Base-by-base conservation (phyloP, 2,888 invertebrate species). In the Diogma glabrata region DNA sequence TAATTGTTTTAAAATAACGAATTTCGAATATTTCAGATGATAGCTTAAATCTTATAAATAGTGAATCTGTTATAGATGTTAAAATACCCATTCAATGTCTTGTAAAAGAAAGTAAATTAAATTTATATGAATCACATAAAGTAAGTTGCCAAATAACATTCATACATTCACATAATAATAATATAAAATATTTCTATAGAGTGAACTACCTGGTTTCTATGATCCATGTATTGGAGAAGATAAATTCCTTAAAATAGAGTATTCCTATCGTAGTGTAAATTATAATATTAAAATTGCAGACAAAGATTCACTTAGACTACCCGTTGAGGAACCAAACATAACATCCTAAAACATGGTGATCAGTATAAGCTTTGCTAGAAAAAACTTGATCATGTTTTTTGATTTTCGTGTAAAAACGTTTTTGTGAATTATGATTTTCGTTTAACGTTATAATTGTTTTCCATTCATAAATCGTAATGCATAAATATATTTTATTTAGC, bases 51-150 rank as follows among this genome's bases (percentile, higher is more conserved):
- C 56, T 58, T 47, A 59, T 55, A 2, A 54, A 53, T 16, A 61
- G 60, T 2, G 61, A 59, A 4, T 64, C 63, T 46, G 67, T 83
- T 3, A 82, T 93, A 54, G 94, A 96, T 67, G 96, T 96, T 14
- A 93, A 91, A n/a, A 79, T 94, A 60, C 93, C 94, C 1, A 64
- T 97, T 22, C 97, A 97, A 70, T 93, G 94, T 64, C 78, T 95
- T 60, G 88, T 94, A 50, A 89, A 87, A 64, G 88, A 94, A 66
- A 88, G 94, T n/a, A 82, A 84, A 64, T 75, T 97, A 50, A 78
- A 86, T 55, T 74, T 96, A 46, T 83, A 91, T 55, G 86, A 87
- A 58, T 80, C 86, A 50, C 82, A 87, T 51, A 94, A 95, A 82
- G 93, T 93, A 69, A 59, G 26, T 52, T 10, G 8, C 9, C 12